Conservation (phyloP, 2,888 invertebrate species). For the Drosophila lacicola region DNA sequence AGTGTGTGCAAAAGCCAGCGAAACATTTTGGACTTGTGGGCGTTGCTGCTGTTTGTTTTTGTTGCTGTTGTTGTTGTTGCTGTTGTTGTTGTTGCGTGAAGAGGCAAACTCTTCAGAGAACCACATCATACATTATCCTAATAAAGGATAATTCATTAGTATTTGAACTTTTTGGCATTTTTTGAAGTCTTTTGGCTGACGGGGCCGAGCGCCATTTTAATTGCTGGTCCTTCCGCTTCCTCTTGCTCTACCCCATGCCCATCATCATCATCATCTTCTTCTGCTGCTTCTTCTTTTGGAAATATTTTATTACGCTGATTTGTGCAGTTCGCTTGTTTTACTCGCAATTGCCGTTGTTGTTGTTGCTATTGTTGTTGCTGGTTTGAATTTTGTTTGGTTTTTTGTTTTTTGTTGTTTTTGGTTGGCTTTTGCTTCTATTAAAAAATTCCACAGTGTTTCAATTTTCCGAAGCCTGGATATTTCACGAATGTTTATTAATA, state of each 20-base stretch:
- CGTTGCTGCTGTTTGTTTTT: slow-evolving; percentile 33
- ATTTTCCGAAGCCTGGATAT: slow-evolving; percentile 61
- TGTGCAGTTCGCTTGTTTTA: slow-evolving; percentile 33
- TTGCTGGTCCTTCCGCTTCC: slow-evolving; percentile 51
- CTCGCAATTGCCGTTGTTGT: slow-evolving; percentile 1
- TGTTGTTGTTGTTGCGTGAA: slow-evolving; percentile 39
- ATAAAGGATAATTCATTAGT: slow-evolving; percentile 85
- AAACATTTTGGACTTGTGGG: slow-evolving; percentile 69
- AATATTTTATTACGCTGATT: slow-evolving; percentile 69
- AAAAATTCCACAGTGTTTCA: slow-evolving; percentile 68
- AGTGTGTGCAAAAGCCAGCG: slow-evolving; percentile 41
- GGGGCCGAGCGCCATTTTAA: slow-evolving; percentile 68
- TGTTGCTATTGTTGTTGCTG: slow-evolving; percentile 7
- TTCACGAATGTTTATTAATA: slow-evolving; percentile 81
- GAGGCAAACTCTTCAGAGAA: slow-evolving; percentile 75
- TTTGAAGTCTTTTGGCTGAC: slow-evolving; percentile 72
- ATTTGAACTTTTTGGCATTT: slow-evolving; percentile 83
- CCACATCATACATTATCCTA: slow-evolving; percentile 85
- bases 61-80: slow-evolving; percentile 30
- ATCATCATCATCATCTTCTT: not conserved
- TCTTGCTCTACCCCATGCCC: slow-evolving; percentile 31
- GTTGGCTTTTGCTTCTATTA: slow-evolving; percentile 59
- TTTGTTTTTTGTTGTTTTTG: slow-evolving; percentile 12
- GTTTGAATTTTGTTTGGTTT: slow-evolving; percentile 10
- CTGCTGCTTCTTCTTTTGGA: slow-evolving; percentile 15